Conservation (phyloP, 2,797 vertebrate genomes). For the Spheniscus humboldti region DNA sequence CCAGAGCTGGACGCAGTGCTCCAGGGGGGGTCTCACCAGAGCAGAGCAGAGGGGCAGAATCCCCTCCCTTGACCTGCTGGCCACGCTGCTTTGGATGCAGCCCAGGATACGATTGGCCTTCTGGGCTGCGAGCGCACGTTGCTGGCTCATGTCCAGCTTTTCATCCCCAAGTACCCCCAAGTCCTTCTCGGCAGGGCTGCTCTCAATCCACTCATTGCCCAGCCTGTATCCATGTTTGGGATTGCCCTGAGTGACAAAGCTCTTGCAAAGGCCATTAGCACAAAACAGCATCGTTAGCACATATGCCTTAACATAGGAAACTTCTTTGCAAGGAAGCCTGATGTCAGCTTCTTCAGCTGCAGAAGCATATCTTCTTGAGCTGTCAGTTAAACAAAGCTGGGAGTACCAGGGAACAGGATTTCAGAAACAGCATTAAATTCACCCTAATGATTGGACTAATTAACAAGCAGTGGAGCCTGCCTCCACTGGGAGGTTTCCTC, state of each 20-base stretch:
- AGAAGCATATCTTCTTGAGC: background rate
- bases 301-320: background rate
- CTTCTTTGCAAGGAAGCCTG: background rate
- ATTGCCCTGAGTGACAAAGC: background rate
- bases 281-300: background rate
- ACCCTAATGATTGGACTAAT: background rate
- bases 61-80: background rate
- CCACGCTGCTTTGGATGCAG: background rate
- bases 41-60: background rate
- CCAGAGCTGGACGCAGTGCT: fast-evolving
- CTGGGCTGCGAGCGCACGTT: fast-evolving
- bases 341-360: background rate
- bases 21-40: background rate
- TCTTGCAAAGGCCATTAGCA: background rate
- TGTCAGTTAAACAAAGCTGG: background rate
- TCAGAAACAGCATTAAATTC: background rate
- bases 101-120: fast-evolving
- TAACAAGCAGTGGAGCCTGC: background rate
- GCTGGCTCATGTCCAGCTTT: fast-evolving
- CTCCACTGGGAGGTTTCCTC: background rate
- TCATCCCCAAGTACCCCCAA: too few species aligned
- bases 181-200: background rate
- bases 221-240: background rate
- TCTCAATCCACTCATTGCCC: background rate
- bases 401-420: background rate